Base-by-base conservation (phyloP, 2,797 vertebrate genomes). In the Heliangelus exortis region DNA sequence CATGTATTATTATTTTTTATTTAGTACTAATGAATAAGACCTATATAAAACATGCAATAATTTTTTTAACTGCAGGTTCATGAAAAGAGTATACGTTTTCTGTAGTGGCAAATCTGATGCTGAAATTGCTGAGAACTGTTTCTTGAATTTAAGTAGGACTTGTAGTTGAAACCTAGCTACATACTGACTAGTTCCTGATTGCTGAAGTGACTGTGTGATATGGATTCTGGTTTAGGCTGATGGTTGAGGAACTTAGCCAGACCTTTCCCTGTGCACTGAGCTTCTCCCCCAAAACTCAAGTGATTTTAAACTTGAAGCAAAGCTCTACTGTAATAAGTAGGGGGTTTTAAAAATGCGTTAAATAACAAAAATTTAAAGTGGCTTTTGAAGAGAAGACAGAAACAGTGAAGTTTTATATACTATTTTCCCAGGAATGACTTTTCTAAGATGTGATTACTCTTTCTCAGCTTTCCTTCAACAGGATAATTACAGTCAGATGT, bases 401-500 rank as follows among this genome's bases (percentile, higher is more conserved):
- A 85, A 36, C 9, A 76, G 59, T 39, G 62, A 94, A 67, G 55
- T 43, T 79, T 92, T 89, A 51, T 63, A 12, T 1, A 5, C 29
- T 43, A 2, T 84, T 90, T 94, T 92, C 67, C 81, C 55, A 93
- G 95, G 92, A 89, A 85, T 74, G 48, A 48, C 59, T 92, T 66
- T 41, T 25, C 68, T 82, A 50, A 85, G 71, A 89, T 84, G 53
- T 90, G 84, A 92, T 92, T 93, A 67, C 58, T 91, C 57, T 83
- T 48, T 71, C 63, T 94, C 90, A 91, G 81, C 81, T 90, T 96
- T 84, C 59, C 67, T 90, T 82, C 74, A 82, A 7, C 78, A 71
- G 57, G 67, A 69, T 93, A 94, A 96, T 96, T 95, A 73, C 87
- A 87, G 79, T 17, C 67, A 87, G 90, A 55, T 34, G 2, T 79